phyloP scores from a whole-genome alignment of 2,797 vertebrate species.

The Setipinna tenuifilis region DNA sequence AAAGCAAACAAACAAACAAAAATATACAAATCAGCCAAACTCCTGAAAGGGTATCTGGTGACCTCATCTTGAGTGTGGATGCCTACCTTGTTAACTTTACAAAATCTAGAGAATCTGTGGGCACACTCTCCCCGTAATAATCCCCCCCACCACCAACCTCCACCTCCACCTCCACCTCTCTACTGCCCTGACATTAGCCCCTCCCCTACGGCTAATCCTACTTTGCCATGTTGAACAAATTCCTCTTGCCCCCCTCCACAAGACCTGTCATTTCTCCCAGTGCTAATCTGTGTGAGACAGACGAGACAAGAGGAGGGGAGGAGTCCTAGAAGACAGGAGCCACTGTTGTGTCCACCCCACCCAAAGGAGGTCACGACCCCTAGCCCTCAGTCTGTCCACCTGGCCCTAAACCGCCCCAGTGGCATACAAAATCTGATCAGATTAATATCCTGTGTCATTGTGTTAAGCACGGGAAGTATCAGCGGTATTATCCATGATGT shows the following conservation, averaged over 20 bases:
- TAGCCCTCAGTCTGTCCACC: not conserved
- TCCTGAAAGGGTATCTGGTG: too few species aligned
- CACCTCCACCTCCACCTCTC: not conserved
- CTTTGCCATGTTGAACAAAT: conserved; percentile 50
- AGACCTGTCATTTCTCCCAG: conserved; percentile 49
- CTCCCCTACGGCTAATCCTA: conserved; percentile 53
- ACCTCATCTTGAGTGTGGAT: too few species aligned
- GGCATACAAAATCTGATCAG: not conserved
- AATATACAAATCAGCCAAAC: too few species aligned
- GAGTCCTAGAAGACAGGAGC: not conserved
- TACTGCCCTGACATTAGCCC: not conserved
- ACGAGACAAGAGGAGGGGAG: not conserved
- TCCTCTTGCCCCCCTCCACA: conserved; percentile 47
- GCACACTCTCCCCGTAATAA: too few species aligned
- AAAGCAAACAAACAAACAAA: too few species aligned
- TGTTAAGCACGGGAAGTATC: conserved; percentile 15
- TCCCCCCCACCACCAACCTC: not conserved
- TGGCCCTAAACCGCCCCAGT: not conserved
- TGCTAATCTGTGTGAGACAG: conserved; percentile 55
- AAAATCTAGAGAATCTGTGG: too few species aligned
- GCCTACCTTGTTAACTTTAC: too few species aligned
- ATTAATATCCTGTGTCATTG: conserved; percentile 26
- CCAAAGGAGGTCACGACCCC: not conserved
- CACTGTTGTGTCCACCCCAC: not conserved
- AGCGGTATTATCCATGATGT: conserved; percentile 1